phyloP scores from a whole-genome alignment of 2,113 vertebrate genomes.

The Rhinopomastus cyanomelas region DNA sequence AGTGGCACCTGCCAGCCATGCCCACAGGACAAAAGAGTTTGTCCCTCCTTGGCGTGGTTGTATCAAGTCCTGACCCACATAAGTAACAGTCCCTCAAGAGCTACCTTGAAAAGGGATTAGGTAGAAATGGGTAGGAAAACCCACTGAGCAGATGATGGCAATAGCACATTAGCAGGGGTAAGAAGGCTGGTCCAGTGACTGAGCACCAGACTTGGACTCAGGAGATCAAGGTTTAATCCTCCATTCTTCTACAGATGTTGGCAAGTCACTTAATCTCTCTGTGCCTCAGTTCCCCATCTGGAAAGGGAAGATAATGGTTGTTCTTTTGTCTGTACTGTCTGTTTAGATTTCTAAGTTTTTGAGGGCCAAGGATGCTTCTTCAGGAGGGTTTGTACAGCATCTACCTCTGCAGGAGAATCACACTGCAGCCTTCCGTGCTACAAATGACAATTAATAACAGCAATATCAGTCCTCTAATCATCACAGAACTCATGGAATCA shows the following conservation, averaged over 20 bases:
- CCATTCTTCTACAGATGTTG: conserved; percentile 66
- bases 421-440: background rate
- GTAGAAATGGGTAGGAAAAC: conserved; percentile 36
- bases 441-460: background rate
- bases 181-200: conserved; percentile 54
- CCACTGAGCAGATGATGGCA: conserved; percentile 27
- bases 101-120: conserved; percentile 63
- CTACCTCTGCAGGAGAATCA: background rate
- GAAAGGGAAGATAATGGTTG: conserved; percentile 58
- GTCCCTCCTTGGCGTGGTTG: conserved; percentile 22
- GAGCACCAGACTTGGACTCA: conserved; percentile 58
- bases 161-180: background rate
- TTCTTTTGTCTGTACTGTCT: conserved; percentile 51
- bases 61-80: conserved; percentile 27
- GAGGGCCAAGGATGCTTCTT: conserved; percentile 43
- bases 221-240: conserved; percentile 69
- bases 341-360: conserved; percentile 64
- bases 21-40: background rate
- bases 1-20: background rate
- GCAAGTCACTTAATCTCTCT: conserved; percentile 69
- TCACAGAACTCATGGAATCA: background rate
- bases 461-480: conserved; percentile 3
- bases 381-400: background rate
- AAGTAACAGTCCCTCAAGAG: conserved; percentile 24
- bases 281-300: conserved; percentile 68